Evolutionary conservation across 53 echinoderm and acorn worm genomes (phyloP).

Genomic region (Paracentrotus lividus): DNA sequence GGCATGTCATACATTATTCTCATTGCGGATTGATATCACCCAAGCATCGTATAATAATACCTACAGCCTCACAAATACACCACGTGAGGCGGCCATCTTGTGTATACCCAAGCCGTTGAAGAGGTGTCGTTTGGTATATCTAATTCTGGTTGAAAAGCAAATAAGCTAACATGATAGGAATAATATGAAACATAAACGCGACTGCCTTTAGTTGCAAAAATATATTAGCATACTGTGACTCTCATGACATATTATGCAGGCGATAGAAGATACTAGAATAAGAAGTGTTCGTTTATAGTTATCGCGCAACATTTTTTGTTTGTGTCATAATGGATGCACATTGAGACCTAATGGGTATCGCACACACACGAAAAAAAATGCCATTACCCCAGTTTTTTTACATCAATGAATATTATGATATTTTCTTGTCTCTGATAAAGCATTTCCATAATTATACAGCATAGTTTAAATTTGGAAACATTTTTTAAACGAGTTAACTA

Average conservation of each 20-base stretch:
- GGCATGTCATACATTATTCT: not conserved
- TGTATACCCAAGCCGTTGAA: not conserved
- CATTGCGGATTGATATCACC: not conserved
- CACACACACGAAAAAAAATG: not conserved
- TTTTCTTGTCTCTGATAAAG: not conserved
- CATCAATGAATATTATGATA: not conserved
- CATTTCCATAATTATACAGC: too few relatives aligned
- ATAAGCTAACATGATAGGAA: not conserved
- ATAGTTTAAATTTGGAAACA: too few relatives aligned
- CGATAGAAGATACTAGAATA: not conserved
- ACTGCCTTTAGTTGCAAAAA: not conserved
- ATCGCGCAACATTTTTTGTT: not conserved
- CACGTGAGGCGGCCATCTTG: not conserved
- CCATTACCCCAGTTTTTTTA: not conserved
- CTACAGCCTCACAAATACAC: not conserved
- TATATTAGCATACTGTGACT: not conserved
- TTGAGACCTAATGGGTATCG: not conserved
- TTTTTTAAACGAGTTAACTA: too few relatives aligned
- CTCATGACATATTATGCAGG: not conserved
- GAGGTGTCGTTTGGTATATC: not conserved
- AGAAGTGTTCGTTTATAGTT: not conserved
- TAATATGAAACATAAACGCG: not conserved
- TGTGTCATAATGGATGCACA: not conserved
- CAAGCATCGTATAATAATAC: not conserved
- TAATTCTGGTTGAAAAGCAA: not conserved